phyloP scores from a whole-genome alignment of 2,888 invertebrate genomes.

The Callyntrura sp. region DNA sequence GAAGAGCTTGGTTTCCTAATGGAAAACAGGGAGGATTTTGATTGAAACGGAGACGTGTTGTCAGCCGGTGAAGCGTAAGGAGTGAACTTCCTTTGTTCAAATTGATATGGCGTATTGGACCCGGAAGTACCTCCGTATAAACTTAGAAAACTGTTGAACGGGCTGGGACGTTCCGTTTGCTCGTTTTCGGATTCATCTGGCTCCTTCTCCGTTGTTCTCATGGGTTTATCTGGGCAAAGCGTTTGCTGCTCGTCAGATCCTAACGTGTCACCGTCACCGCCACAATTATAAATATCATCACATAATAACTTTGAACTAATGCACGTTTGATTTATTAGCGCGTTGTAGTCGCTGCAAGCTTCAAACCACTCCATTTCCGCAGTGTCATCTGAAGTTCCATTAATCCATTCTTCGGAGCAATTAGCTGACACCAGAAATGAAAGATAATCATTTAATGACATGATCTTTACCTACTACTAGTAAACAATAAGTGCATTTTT shows the following conservation, averaged over 20 bases:
- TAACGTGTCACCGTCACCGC: constrained; percentile 74
- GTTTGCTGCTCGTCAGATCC: constrained; percentile 77
- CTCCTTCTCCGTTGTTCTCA: constrained; percentile 74
- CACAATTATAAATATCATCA: constrained; percentile 79
- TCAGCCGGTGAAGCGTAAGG: constrained; percentile 62
- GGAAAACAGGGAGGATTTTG: neutral
- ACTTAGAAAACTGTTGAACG: constrained; percentile 43
- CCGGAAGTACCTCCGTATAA: constrained; percentile 17
- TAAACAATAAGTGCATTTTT: no score
- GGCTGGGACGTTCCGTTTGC: constrained; percentile 55
- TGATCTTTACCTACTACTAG: no score
- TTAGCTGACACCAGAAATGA: no score
- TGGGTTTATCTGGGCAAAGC: constrained; percentile 76
- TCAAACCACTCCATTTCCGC: constrained; percentile 68
- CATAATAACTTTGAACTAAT: constrained; percentile 80
- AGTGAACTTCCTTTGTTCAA: constrained; percentile 64
- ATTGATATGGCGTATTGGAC: constrained; percentile 47
- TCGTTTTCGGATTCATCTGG: constrained; percentile 61
- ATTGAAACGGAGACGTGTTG: constrained; percentile 41
- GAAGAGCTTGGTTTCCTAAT: constrained; percentile 28
- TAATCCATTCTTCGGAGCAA: constrained; percentile 63
- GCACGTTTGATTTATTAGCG: constrained; percentile 75
- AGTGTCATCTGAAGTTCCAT: constrained; percentile 51
- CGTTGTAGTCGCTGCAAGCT: constrained; percentile 72
- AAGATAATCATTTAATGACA: no score